A percentile compares a stretch with the other conserved stretches of the same genome.
Conservation (phyloP, 2,113 vertebrate species). For the Chionomys nivalis region DNA sequence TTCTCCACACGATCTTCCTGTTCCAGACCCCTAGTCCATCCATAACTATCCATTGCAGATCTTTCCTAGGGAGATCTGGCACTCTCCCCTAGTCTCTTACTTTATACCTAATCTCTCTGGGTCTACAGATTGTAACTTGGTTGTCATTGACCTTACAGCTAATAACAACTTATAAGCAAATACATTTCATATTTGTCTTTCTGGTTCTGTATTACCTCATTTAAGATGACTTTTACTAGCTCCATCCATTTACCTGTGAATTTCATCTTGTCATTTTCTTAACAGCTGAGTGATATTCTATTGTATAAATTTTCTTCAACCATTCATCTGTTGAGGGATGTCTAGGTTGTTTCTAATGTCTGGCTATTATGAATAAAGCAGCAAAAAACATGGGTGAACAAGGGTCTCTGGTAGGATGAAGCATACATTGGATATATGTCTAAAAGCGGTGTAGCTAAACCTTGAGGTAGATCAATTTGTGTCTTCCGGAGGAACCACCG, state of each 20-base stretch:
- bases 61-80: neutral
- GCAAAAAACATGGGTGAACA: neutral
- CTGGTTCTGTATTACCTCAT: neutral
- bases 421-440: neutral
- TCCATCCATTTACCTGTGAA: neutral
- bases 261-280: neutral
- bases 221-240: neutral
- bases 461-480: neutral
- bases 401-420: no score
- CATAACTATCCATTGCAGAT: neutral
- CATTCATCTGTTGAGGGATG: neutral
- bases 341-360: neutral
- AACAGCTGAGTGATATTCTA: neutral
- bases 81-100: neutral
- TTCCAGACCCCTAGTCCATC: neutral
- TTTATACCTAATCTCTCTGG: neutral
- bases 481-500: neutral
- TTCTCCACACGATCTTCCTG: neutral
- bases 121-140: neutral
- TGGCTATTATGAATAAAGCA: neutral
- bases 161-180: neutral
- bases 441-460: neutral
- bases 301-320: neutral
- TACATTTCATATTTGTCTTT: neutral
- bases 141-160: neutral